Evolutionary conservation across 2,888 invertebrate species (phyloP).

Genomic region (Heliconius ismenius): DNA sequence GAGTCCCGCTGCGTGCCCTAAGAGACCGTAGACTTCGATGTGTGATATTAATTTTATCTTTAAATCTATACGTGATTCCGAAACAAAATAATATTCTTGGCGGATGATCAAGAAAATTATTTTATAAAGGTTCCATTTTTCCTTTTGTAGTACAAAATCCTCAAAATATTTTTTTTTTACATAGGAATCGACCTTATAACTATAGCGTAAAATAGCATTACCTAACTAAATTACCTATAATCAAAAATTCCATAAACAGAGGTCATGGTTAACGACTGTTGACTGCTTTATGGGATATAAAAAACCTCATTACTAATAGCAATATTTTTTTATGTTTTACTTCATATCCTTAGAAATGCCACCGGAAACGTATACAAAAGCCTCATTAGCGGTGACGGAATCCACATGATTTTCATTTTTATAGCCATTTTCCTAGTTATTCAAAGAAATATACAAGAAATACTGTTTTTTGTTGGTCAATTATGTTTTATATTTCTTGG

Average conservation of each 20-base stretch:
- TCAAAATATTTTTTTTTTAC: too few species aligned
- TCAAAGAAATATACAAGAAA: constrained; percentile 2
- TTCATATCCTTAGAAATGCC: constrained; percentile 3
- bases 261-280: background rate
- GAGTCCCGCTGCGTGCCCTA: too few species aligned
- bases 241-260: background rate
- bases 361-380: constrained; percentile 15
- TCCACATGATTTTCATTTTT: constrained; percentile 11
- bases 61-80: too few species aligned
- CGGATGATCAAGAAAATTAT: too few species aligned
- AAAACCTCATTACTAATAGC: background rate
- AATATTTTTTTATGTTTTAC: background rate
- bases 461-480: background rate
- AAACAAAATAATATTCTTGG: too few species aligned
- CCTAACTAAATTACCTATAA: background rate
- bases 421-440: background rate
- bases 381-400: constrained; percentile 2
- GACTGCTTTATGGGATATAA: background rate
- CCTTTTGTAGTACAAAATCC: too few species aligned
- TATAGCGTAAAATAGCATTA: too few species aligned
- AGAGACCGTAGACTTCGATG: too few species aligned
- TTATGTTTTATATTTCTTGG: background rate
- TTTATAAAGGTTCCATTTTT: too few species aligned
- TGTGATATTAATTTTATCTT: too few species aligned
- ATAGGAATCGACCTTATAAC: too few species aligned